A percentile compares a stretch with the other conserved stretches of the same genome.
phyloP scores from a whole-genome alignment of 2,797 vertebrate genomes.

The Echiichthys vipera region DNA sequence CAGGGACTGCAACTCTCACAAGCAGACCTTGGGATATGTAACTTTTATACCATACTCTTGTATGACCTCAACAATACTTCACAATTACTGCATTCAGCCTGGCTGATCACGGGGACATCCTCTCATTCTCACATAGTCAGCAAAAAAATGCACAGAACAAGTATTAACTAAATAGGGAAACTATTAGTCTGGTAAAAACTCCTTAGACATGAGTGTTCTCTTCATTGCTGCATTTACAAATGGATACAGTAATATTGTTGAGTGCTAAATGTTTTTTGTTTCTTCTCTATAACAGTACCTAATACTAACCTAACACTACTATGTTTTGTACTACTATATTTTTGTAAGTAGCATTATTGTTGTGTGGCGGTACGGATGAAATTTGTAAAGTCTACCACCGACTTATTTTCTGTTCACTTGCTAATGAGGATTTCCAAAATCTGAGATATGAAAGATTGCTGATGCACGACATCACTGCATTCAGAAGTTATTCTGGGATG shows the following conservation, averaged over 20 bases:
- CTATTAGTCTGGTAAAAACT: constrained; percentile 12
- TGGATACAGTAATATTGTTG: not conserved
- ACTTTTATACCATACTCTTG: constrained; percentile 40
- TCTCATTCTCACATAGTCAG: constrained; percentile 39
- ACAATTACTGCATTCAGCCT: constrained; percentile 44
- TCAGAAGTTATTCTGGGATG: not conserved
- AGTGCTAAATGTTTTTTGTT: constrained; percentile 11
- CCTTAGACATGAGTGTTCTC: too few species aligned
- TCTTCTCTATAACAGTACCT: constrained; percentile 19
- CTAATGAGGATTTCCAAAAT: constrained; percentile 56
- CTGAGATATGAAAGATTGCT: constrained; percentile 6
- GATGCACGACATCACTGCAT: constrained; percentile 8
- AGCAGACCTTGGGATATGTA: constrained; percentile 46
- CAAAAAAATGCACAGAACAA: constrained; percentile 41
- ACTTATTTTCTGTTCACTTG: constrained; percentile 46
- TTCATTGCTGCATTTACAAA: not conserved
- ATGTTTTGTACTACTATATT: too few species aligned
- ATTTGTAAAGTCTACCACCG: constrained; percentile 60
- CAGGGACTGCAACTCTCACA: constrained; percentile 42
- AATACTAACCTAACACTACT: too few species aligned
- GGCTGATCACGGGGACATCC: constrained; percentile 34
- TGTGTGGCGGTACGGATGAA: constrained; percentile 44
- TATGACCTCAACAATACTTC: constrained; percentile 47
- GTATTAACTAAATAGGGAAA: constrained; percentile 20
- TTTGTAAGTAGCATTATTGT: constrained; percentile 64